Percentiles rank a stretch among this genome's conserved stretches.
These are phyloP conservation scores for Sminthurinus aureus DNA, from an alignment of 2,888 invertebrate genomes.

Conservation along the genomic window DNA sequence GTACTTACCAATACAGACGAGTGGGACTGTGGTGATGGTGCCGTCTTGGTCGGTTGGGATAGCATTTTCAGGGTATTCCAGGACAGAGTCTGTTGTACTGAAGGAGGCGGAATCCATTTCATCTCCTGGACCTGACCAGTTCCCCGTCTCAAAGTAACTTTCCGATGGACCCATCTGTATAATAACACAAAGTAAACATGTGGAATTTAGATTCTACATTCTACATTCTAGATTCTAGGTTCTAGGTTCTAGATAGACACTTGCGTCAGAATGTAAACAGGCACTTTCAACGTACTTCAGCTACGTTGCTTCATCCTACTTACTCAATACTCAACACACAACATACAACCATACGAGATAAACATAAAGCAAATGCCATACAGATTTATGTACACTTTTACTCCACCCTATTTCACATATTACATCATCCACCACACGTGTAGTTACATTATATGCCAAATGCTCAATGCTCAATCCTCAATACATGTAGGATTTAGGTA, in stretches of 20 bases:
- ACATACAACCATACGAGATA: no score
- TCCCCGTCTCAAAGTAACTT: slow-evolving; percentile 34
- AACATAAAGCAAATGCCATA: no score
- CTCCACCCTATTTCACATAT: no score
- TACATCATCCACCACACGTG: no score
- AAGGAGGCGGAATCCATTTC: slow-evolving; percentile 15
- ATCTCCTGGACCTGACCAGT: slow-evolving; percentile 25
- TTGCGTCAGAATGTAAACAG: background rate
- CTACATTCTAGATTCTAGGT: no score
- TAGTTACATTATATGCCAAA: background rate
- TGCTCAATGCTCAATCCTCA: background rate
- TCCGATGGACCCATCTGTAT: slow-evolving; percentile 36
- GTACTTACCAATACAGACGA: slow-evolving; percentile 54
- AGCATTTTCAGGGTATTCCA: background rate
- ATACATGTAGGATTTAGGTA: background rate
- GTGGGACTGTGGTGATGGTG: slow-evolving; percentile 53
- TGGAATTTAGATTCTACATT: no score
- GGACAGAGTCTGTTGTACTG: slow-evolving; percentile 14
- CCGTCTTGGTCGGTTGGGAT: slow-evolving; percentile 39
- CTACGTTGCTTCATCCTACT: background rate
- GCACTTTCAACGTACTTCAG: background rate
- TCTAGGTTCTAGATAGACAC: no score
- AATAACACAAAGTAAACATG: background rate
- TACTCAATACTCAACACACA: background rate
- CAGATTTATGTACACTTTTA: background rate